Evolutionary conservation across 2,888 invertebrate genomes (phyloP).

Genomic region (Dolichopus griseipennis): DNA sequence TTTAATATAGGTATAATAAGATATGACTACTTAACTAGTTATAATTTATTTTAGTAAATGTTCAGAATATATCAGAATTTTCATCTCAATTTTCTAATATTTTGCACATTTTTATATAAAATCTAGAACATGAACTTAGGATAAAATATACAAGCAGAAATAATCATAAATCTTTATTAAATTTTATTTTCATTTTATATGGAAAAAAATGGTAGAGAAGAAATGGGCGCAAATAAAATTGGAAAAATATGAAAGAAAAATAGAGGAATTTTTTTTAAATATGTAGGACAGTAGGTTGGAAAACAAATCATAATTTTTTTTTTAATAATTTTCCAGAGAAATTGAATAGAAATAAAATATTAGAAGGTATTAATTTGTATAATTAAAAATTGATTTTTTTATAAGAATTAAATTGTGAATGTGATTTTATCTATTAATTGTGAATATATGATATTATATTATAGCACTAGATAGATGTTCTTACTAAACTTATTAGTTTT

Average conservation of each 20-base stretch:
- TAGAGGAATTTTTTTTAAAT: not conserved
- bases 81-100: not conserved
- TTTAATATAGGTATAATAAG: too few species aligned
- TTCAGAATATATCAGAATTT: not conserved
- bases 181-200: not conserved
- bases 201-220: too few species aligned
- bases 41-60: too few species aligned
- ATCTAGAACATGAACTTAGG: not conserved
- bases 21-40: too few species aligned
- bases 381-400: too few species aligned
- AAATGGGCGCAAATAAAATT: too few species aligned
- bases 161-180: not conserved
- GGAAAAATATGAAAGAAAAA: too few species aligned
- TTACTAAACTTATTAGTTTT: too few species aligned
- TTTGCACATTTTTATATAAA: not conserved
- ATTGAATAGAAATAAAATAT: not conserved
- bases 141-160: not conserved
- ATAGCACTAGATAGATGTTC: too few species aligned
- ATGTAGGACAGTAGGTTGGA: conserved; percentile 2
- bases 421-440: too few species aligned
- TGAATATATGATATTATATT: too few species aligned
- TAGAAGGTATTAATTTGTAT: not conserved
- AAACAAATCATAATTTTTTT: not conserved
- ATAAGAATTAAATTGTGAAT: too few species aligned
- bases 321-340: not conserved